Evolutionary conservation across 2,113 vertebrate genomes (phyloP), one percentile per base, ranked within the genome.

Genomic region (Marcusenius ussheri): DNA sequence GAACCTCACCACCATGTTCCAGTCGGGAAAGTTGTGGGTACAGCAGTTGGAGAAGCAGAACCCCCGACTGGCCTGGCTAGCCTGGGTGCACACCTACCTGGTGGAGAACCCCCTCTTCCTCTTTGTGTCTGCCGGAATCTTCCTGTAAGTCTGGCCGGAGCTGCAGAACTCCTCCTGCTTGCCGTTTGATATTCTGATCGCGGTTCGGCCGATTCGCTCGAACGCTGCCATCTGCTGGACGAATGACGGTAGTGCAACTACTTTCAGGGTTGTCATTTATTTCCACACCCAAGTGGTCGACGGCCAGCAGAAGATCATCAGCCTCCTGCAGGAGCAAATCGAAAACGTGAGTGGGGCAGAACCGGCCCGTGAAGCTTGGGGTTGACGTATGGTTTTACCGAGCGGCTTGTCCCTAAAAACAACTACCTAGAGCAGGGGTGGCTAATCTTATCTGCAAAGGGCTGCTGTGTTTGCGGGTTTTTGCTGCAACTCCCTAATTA

Each of bases 231-330:
- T 13, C 35, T 84, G 87, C 1, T 1, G 24, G 3, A 2, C 42
- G 19, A 88, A 27, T 42, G 19, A 24, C 51, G 27, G 50, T 45
- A 89, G 5, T 1, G 1, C 21, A 21, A 13, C 45, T 45, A 0
- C 11, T 91, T 89, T 93, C 95, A 98, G 98, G 91, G 92, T 95
- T 0, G 89, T 95, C 47, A 96, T 96, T 93, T 99, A 98, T 92
- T 93, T 97, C 92, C 95, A 96, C 56, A 90, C 95, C 90, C 97
- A 98, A 93, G 94, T 97, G 91, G 94, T 97, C 21, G 96, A 96
- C 85, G 98, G 96, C 50, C 97, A 95, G 89, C 94, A 53, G 51
- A 95, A 87, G 92, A 93, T 97, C 90, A 97, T 98, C 89, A 1
- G 6, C 31, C 93, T 93, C 89, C 94, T 98, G 77, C 94, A 95